phyloP scores from a whole-genome alignment of 2,888 invertebrate genomes.

The Amblyjoppa fuscipennis region DNA sequence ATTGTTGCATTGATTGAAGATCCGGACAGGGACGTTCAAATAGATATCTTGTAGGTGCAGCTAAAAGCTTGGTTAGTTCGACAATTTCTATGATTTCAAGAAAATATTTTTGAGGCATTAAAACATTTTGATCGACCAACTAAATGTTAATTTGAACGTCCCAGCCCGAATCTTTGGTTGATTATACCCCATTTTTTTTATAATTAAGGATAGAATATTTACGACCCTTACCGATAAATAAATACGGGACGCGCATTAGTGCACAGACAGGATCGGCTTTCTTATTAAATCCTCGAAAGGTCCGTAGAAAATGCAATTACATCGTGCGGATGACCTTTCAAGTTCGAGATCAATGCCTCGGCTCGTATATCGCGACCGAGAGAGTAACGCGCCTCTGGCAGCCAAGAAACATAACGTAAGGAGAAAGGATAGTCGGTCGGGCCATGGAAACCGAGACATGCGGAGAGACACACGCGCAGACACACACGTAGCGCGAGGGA shows the following conservation, averaged over 20 bases:
- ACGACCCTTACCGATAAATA: neutral
- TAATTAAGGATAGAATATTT: too few relatives aligned
- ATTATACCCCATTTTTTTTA: too few relatives aligned
- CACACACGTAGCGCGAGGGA: conserved; percentile 19
- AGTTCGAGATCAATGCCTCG: conserved; percentile 9
- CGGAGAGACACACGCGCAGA: neutral
- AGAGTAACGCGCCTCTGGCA: neutral
- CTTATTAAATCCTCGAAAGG: neutral
- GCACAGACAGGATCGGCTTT: neutral
- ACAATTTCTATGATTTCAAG: too few relatives aligned
- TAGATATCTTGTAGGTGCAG: too few relatives aligned
- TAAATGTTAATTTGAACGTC: too few relatives aligned
- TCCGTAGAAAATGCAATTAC: neutral
- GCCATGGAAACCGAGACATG: neutral
- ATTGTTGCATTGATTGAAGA: too few relatives aligned
- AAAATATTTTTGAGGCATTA: too few relatives aligned
- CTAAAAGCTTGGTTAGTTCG: too few relatives aligned
- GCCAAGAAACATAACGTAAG: neutral
- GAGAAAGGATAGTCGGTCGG: neutral
- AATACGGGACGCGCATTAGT: neutral
- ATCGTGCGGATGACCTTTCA: neutral
- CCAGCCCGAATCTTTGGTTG: too few relatives aligned
- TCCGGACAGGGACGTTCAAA: too few relatives aligned
- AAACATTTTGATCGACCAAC: too few relatives aligned
- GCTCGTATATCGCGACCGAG: neutral